A percentile compares a stretch with the other conserved stretches of the same genome.
Evolutionary conservation across 2,888 invertebrate genomes (phyloP).

Genomic region (Chorisops tibialis): DNA sequence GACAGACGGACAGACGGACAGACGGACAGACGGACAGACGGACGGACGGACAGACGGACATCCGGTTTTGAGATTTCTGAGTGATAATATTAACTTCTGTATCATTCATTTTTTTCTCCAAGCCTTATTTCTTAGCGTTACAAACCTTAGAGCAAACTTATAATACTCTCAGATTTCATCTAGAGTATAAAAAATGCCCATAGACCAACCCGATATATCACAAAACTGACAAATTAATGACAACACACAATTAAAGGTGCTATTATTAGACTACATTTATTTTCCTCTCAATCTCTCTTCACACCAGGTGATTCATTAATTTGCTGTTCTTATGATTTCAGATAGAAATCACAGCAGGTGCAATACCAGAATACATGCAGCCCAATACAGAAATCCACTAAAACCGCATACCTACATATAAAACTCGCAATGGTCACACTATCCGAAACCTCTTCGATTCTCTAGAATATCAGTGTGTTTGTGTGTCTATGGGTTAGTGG

Average conservation of each 20-base stretch:
- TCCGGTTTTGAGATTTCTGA: too few species aligned
- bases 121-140: too few species aligned
- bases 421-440: not conserved
- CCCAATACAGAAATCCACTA: not conserved
- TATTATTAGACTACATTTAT: constrained; percentile 21
- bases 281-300: constrained; percentile 1
- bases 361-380: not conserved
- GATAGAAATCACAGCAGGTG: constrained; percentile 19
- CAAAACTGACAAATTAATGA: constrained; percentile 20
- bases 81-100: too few species aligned
- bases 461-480: not conserved
- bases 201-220: constrained; percentile 5
- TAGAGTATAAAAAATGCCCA: too few species aligned
- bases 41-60: too few species aligned
- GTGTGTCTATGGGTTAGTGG: not conserved
- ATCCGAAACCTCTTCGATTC: not conserved
- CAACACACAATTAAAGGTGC: constrained; percentile 9
- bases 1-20: too few species aligned
- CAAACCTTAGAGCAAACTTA: too few species aligned
- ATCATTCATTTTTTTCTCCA: too few species aligned
- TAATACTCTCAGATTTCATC: too few species aligned
- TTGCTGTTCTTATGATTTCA: not conserved
- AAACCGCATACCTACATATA: not conserved
- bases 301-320: constrained; percentile 6
- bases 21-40: too few species aligned